Evolutionary conservation across 2,888 invertebrate species (phyloP), one percentile per base, ranked within the genome.

Genomic region (Sphaerophoria taeniata): DNA sequence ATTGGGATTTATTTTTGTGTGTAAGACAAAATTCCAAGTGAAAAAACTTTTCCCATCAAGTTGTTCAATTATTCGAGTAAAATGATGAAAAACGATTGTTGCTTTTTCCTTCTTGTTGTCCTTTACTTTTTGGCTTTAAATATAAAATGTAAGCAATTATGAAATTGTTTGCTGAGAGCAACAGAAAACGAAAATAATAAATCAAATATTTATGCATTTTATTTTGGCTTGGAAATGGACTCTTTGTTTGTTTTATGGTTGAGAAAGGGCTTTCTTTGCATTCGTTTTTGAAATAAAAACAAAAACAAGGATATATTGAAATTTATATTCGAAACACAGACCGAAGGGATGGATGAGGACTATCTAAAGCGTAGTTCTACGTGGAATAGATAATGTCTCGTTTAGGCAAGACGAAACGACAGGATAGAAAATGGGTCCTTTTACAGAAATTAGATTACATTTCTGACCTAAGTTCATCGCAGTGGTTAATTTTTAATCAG

Each of bases 81-180:
- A 72, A 61, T 61, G 6, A 11, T 45, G 34, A 49, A 49, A 36
- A 47, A 47, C 34, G 7, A 34, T 47, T 33, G 33, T 12, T 60
- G 16, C 11, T 39, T 16, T 36, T 16, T 36, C 11, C 39, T 14
- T 14, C 12, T 16, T 36, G 16, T 36, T 12, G 36, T 56, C 4
- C 3, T 58, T 7, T 14, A 9, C 14, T 14, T 67, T 6, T 58
- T 51, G 69, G 60, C 60, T 69, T 11, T 0, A n/a, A 67, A 60
- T 67, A 49, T 43, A 24, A 67, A 75, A 61, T 61, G n/a, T 61
- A 47, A 45, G 33, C 43, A 47, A 63, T 45, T 43, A 43, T 31
- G 45, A 24, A 39, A 60, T 60, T 36, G 58, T 39, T 12, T 60
- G 0, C 2, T 58, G 16, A 11, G 9, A 39, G 43, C 9, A 43